phyloP scores from a whole-genome alignment of 2,888 invertebrate species.

The Netelia melanura region DNA sequence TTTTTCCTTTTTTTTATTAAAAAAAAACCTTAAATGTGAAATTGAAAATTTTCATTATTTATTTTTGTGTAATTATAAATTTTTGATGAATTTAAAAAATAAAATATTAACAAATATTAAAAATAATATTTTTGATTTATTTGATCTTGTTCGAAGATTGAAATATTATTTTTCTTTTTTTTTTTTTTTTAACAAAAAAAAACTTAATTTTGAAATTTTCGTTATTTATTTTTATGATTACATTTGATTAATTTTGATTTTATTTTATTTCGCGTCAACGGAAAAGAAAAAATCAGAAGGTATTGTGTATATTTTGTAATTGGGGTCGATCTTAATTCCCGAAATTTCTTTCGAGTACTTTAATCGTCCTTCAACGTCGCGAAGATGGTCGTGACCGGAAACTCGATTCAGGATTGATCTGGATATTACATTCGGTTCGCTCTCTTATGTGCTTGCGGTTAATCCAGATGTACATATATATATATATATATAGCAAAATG shows the following conservation, averaged over 20 bases:
- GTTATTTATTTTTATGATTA: not conserved
- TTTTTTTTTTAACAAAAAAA: not conserved
- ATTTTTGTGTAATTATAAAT: too few relatives aligned
- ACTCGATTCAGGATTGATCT: conserved; percentile 29
- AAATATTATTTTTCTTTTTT: too few relatives aligned
- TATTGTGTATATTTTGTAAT: conserved; percentile 15
- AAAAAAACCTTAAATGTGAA: too few relatives aligned
- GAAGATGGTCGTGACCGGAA: conserved; percentile 21
- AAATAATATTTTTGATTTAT: too few relatives aligned
- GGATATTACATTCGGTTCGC: conserved; percentile 22
- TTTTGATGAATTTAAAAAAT: too few relatives aligned
- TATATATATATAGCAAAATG: not conserved
- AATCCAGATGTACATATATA: not conserved
- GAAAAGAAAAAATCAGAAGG: not conserved
- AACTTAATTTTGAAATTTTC: not conserved
- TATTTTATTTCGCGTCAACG: not conserved
- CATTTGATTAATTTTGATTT: not conserved
- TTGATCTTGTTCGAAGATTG: too few relatives aligned
- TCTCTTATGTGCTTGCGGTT: not conserved
- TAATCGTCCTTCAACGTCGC: conserved; percentile 8
- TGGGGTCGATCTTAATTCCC: conserved; percentile 22
- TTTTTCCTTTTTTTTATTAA: too few relatives aligned
- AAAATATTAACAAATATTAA: too few relatives aligned
- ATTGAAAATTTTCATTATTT: not conserved
- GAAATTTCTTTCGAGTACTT: conserved; percentile 44